Evolutionary conservation across 2,113 vertebrate species (phyloP), one percentile per base, ranked within the genome.

Genomic region (Lepus timidus): DNA sequence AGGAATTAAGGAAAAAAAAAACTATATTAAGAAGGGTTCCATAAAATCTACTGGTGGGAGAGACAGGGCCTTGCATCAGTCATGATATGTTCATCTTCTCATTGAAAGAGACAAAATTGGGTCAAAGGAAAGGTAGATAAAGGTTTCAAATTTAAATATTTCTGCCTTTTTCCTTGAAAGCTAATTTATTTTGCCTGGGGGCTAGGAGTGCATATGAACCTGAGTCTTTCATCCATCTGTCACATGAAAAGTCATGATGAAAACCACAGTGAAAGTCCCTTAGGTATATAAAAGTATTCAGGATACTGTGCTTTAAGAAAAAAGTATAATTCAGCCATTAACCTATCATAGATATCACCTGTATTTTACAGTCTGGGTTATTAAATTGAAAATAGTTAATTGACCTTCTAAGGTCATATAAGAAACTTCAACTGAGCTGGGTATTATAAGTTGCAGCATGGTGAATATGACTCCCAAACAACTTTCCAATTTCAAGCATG

Each of bases 111-210:
- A 94, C 83, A 97, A 95, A 97, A 88, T 31, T 80, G 67, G 61
- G 82, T 95, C 79, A 93, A 95, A 71, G 33, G 25, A 93, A 95
- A 74, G 25, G 16, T 31, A 95, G 85, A 85, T 44, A 68, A 87
- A 95, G 20, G 67, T 84, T 91, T 92, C 51, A 95, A 7, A 87
- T 89, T 94, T 91, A 93, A 93, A 95, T 96, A 94, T 84, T 61
- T 81, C 73, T 88, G 16, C 1, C 33, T 65, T 90, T 86, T 94
- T 52, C 39, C 55, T 96, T 93, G 49, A 93, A 95, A 90, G 74
- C 65, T 95, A 85, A 92, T 88, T 82, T 85, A 86, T 76, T 92
- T 88, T 91, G 36, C 49, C 88, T 94, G 31, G 13, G 89, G 65
- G 29, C 36, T 94, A 22, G 39, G 64, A 27, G 14, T 52, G 49